A percentile compares a stretch with the other conserved stretches of the same genome.
Evolutionary conservation across 2,113 vertebrate genomes (phyloP).

Genomic region (Seriola dumerili): DNA sequence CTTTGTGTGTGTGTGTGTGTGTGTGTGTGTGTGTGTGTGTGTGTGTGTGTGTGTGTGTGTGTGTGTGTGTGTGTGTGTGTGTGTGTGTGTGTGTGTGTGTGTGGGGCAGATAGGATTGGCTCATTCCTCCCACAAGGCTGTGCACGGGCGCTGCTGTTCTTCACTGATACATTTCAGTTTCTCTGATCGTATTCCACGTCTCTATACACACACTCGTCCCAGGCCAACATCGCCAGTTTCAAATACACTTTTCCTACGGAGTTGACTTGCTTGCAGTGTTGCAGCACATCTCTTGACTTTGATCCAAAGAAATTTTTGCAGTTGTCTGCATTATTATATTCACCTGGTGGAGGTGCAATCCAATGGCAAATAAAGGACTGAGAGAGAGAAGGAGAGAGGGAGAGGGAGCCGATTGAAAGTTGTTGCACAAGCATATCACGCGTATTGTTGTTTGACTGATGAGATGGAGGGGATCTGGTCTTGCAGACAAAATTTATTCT

Average conservation of each 20-base stretch:
- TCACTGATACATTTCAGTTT: slow-evolving; percentile 50
- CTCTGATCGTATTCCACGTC: slow-evolving; percentile 55
- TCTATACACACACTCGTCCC: neutral
- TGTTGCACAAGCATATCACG: neutral
- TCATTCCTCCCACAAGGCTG: slow-evolving; percentile 31
- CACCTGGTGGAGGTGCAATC: neutral
- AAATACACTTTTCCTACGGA: neutral
- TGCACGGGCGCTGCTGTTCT: slow-evolving; percentile 40
- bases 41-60: neutral
- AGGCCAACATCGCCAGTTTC: slow-evolving; percentile 20
- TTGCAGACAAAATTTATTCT: slow-evolving; percentile 17
- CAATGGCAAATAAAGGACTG: slow-evolving; percentile 9
- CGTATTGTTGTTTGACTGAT: slow-evolving; percentile 17
- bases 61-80: neutral
- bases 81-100: neutral
- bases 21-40: neutral
- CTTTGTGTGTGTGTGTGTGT: neutral
- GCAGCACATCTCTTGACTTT: neutral
- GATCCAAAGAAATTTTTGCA: neutral
- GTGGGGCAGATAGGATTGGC: slow-evolving; percentile 31
- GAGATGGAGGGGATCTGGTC: neutral
- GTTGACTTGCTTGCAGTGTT: slow-evolving; percentile 4
- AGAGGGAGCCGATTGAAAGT: slow-evolving; percentile 4
- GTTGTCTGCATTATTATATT: slow-evolving; percentile 27
- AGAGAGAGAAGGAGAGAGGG: neutral